Evolutionary conservation across 2,797 vertebrate species (phyloP).

Genomic region (Rhinella marina): DNA sequence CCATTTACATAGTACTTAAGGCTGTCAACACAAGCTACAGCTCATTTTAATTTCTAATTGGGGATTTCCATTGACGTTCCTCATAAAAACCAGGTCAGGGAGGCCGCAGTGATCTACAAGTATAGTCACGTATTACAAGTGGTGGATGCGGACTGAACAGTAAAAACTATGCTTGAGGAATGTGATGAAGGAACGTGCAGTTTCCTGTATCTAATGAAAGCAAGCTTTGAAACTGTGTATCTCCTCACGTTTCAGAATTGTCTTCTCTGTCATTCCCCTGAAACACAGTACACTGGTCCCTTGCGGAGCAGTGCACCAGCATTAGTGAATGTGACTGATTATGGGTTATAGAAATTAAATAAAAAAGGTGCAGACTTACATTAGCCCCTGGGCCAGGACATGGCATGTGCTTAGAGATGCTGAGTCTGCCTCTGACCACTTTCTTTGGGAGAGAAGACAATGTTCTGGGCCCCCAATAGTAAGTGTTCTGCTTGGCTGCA

Average conservation of each 20-base stretch:
- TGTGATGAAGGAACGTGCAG: not conserved
- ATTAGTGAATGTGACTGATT: not conserved
- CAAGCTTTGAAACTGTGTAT: not conserved
- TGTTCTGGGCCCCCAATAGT: not conserved
- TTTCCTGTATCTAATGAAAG: not conserved
- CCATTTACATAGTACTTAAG: not conserved
- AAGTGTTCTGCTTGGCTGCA: not conserved
- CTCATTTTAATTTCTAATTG: not conserved
- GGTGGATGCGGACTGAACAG: not conserved
- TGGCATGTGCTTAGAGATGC: not conserved
- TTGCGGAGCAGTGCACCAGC: not conserved
- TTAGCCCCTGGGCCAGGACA: not conserved
- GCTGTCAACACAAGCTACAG: not conserved
- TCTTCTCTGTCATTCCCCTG: not conserved
- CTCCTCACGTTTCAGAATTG: not conserved
- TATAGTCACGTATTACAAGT: conserved; percentile 13
- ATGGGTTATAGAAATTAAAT: not conserved
- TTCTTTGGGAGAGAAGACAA: too few relatives aligned
- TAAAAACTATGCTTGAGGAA: not conserved
- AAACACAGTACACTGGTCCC: not conserved
- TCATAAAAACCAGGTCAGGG: not conserved
- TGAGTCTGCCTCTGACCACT: not conserved
- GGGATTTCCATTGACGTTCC: not conserved
- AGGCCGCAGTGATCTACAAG: not conserved
- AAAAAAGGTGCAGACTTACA: not conserved